These are phyloP conservation scores for Tapirus indicus DNA, from an alignment of 2,797 vertebrate species.

Conservation along the genomic window DNA sequence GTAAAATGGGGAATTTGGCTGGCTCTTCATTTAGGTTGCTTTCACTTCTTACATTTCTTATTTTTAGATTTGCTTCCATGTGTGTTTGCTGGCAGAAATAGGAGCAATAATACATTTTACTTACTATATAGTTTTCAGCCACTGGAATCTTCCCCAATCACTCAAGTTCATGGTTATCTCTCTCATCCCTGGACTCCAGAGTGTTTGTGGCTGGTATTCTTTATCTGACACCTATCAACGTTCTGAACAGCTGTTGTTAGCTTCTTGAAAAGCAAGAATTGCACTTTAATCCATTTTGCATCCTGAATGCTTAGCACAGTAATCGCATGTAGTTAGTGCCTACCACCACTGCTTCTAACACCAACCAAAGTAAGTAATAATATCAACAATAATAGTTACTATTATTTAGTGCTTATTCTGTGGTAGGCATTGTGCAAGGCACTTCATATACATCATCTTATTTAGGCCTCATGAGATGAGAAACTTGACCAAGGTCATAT, in stretches of 20 bases:
- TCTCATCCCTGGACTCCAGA: not conserved
- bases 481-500: not conserved
- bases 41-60: not conserved
- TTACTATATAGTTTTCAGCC: not conserved
- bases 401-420: not conserved
- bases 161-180: not conserved
- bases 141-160: not conserved
- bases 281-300: not conserved
- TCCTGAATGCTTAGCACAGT: not conserved
- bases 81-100: constrained; percentile 16
- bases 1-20: not conserved
- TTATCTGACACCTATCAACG: not conserved
- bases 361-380: not conserved
- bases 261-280: not conserved
- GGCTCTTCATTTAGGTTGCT: not conserved
- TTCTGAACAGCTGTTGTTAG: not conserved
- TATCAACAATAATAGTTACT: not conserved
- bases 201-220: not conserved
- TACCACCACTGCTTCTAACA: not conserved
- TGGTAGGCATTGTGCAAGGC: not conserved
- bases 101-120: not conserved
- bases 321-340: not conserved
- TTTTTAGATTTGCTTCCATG: not conserved
- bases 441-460: not conserved
- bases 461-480: not conserved